A percentile compares a stretch with the other conserved stretches of the same genome.
phyloP scores from a whole-genome alignment of 2,888 invertebrate species.

The Drosophila rubida region DNA sequence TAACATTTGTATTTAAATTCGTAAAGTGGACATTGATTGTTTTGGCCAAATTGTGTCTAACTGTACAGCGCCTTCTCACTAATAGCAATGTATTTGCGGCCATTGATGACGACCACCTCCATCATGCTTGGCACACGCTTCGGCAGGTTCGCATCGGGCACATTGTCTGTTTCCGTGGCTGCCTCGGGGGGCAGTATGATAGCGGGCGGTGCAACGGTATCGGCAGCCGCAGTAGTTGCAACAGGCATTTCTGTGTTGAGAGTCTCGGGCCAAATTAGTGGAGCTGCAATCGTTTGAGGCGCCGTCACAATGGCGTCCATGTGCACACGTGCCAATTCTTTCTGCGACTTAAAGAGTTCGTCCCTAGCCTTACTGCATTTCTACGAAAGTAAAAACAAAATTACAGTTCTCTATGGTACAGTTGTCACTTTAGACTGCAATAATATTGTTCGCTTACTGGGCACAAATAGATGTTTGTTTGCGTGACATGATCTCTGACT shows the following conservation, averaged over 20 bases:
- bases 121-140: conserved; percentile 25
- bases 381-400: conserved; percentile 16
- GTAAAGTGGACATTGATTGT: no score
- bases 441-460: conserved; percentile 52
- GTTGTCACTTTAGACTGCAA: not conserved
- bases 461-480: conserved; percentile 50
- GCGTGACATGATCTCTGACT: conserved; percentile 42
- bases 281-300: no score
- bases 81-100: conserved; percentile 59
- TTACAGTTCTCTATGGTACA: not conserved
- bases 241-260: no score
- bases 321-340: not conserved
- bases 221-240: no score
- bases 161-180: not conserved
- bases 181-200: not conserved
- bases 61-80: conserved; percentile 47
- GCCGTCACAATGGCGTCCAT: not conserved
- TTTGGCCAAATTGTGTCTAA: not conserved
- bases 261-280: no score
- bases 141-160: not conserved
- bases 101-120: conserved; percentile 54
- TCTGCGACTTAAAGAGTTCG: not conserved
- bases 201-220: no score
- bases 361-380: conserved; percentile 27
- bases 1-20: no score